Evolutionary conservation across 2,888 invertebrate genomes (phyloP), one percentile per base, ranked within the genome.

Genomic region (Chloroclystis v-ata): DNA sequence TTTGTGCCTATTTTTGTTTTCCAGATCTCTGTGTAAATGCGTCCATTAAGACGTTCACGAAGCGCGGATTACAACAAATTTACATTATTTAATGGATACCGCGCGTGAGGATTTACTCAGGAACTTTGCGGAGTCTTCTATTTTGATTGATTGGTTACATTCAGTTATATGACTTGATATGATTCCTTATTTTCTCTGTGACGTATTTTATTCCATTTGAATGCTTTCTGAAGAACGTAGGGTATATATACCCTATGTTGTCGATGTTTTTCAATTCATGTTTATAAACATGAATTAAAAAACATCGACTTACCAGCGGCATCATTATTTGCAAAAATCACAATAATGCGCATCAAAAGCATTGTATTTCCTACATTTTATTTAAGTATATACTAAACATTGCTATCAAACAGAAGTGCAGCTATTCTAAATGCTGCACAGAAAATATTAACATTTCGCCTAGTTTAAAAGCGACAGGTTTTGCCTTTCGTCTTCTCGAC

Each of bases 11-110:
- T n/a, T n/a, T n/a, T n/a, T n/a, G n/a, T n/a, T n/a, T n/a, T n/a
- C 30, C 49, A 24, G 44, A 7, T 49, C 41, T 44, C 28, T 28
- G 14, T 25, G 6, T 37, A 44, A 49, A 37, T 28, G n/a, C 63
- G 16, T 13, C 28, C 35, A 10, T 20, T 28, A 32, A 71, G 69
- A 69, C 69, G 72, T 70, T 72, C 69, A 69, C 69, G 61, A 72
- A 75, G 74, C 69, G 69, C 76, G 84, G 87, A 85, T 85, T 85
- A 86, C 84, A 82, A 79, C 79, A 78, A 83, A 87, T 87, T 87
- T 86, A 84, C 86, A 87, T 87, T 82, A 78, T 82, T 78, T 86
- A 86, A 87, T 87, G 82, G 82, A 81, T 78, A 79, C 71, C 65
- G 79, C 70, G 79, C 82, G 84, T 82, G 83, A 78, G 85, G 84